These are phyloP conservation scores for Tinamus guttatus DNA, from an alignment of 2,113 vertebrate genomes.

Conservation along the genomic window DNA sequence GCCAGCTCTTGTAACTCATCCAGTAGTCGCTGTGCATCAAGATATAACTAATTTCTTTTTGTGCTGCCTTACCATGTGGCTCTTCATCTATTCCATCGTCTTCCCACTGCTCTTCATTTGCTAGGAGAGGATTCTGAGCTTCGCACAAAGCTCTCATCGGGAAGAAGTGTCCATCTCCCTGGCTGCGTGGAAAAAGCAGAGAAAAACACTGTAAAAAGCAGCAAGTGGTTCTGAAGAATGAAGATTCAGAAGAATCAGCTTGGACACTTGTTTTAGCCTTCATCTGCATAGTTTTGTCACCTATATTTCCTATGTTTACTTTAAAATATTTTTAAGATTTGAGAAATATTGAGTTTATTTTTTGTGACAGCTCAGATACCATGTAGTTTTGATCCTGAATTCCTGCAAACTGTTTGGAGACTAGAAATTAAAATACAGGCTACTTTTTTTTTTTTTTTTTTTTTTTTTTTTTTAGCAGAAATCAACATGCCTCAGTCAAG, in stretches of 20 bases:
- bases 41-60: background rate
- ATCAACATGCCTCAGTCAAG: background rate
- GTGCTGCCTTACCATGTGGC: constrained; percentile 80
- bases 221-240: background rate
- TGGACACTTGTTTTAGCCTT: background rate
- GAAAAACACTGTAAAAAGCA: background rate
- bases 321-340: background rate
- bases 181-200: constrained; percentile 74
- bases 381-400: background rate
- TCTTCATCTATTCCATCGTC: constrained; percentile 88
- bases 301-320: background rate
- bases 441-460: too few relatives aligned
- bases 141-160: constrained; percentile 87
- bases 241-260: background rate
- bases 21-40: background rate
- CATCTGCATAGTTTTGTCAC: background rate
- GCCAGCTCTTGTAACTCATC: background rate
- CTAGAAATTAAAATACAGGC: too few relatives aligned
- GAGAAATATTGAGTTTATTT: background rate
- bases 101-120: constrained; percentile 90
- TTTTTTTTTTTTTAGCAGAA: background rate
- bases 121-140: constrained; percentile 88
- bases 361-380: background rate
- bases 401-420: background rate
- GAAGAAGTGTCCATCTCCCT: constrained; percentile 94